Evolutionary conservation across 1,140 invertebrate species (phyloP).

Genomic region (Drosophila virilis): DNA sequence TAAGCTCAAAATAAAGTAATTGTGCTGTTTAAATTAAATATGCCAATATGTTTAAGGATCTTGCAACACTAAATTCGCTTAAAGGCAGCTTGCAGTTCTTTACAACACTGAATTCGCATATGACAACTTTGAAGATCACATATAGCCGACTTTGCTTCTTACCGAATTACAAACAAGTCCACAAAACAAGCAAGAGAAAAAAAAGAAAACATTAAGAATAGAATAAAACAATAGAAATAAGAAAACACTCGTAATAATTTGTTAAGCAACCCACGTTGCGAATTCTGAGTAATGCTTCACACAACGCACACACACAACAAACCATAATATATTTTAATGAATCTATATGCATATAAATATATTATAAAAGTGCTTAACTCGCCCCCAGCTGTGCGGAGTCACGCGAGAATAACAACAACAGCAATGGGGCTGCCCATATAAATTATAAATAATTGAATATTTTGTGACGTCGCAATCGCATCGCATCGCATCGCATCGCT

Average conservation of each 20-base stretch:
- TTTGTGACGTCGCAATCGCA: conserved; percentile 13
- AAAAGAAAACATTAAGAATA: background rate
- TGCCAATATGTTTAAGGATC: no score
- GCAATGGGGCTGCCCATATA: conserved; percentile 6
- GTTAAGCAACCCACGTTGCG: conserved; percentile 46
- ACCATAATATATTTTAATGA: conserved; percentile 3
- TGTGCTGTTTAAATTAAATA: no score
- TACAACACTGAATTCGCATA: no score
- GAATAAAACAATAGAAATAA: conserved; percentile 13
- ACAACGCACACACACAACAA: background rate
- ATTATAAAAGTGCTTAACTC: conserved; percentile 4
- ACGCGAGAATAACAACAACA: conserved; percentile 1
- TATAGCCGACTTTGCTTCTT: no score
- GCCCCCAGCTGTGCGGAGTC: conserved; percentile 22
- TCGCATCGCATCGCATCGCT: no score
- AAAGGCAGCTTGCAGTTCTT: no score
- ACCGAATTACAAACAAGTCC: conserved; percentile 8
- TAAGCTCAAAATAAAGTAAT: no score
- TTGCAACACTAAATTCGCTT: no score
- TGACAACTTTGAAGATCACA: no score
- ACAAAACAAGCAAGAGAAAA: background rate
- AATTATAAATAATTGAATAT: conserved; percentile 34
- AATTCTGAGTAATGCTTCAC: conserved; percentile 38
- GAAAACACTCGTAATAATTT: conserved; percentile 41
- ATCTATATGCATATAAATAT: conserved; percentile 10